phyloP scores from a whole-genome alignment of 2,888 invertebrate species.

The Ganaspis brasiliensis region DNA sequence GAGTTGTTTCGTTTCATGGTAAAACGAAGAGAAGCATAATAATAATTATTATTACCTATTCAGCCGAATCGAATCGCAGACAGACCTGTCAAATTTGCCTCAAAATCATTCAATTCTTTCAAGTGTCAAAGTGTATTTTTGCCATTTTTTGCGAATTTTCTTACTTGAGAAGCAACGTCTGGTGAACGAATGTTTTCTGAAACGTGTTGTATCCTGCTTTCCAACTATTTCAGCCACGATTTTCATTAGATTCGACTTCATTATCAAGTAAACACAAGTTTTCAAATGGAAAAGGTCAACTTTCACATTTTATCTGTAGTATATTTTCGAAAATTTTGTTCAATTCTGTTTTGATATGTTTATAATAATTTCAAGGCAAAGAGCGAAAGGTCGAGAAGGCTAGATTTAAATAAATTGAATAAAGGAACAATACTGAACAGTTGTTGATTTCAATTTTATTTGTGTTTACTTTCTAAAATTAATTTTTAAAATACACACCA shows the following conservation, averaged over 20 bases:
- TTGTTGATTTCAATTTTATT: neutral
- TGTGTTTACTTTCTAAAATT: neutral
- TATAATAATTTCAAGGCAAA: neutral
- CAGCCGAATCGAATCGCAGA: too few relatives aligned
- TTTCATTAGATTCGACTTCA: too few relatives aligned
- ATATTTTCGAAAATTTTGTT: too few relatives aligned
- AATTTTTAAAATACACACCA: neutral
- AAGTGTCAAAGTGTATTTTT: slow-evolving; percentile 54
- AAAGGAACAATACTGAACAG: neutral
- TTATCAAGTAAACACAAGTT: too few relatives aligned
- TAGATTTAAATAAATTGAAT: slow-evolving; percentile 10
- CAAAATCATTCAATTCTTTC: neutral
- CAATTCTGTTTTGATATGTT: neutral
- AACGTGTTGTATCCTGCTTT: neutral
- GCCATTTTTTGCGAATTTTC: neutral
- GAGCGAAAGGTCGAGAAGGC: neutral
- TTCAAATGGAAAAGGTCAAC: too few relatives aligned
- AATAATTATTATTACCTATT: too few relatives aligned
- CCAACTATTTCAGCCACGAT: too few relatives aligned
- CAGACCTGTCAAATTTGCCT: neutral
- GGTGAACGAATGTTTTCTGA: neutral
- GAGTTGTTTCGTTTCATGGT: neutral
- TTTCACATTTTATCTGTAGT: too few relatives aligned
- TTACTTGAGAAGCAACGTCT: neutral
- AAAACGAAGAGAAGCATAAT: too few relatives aligned